Base-by-base conservation (phyloP, 2,888 invertebrate species). In the Leucania comma region DNA sequence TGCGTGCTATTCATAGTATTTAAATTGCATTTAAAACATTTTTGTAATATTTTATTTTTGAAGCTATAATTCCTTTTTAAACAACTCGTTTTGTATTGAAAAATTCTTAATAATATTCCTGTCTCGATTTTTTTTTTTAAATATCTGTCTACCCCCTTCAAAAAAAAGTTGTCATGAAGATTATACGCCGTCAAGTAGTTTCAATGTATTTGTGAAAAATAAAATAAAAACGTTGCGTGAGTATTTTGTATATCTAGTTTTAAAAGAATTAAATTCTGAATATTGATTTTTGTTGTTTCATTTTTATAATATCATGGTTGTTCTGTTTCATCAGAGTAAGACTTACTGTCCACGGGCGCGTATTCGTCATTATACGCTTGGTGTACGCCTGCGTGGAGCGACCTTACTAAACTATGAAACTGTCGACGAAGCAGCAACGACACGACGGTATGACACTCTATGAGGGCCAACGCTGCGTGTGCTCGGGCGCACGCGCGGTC, bases 261-360 rank as follows among this genome's bases (percentile, higher is more conserved):
- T 80, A 77, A 72, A 82, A 66, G 81, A 82, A 83, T 82, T 54
- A 80, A 74, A 82, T 80, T 80, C 81, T 80, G 66, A 81, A 77
- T 78, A 77, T 57, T 57, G 50, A 56, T 32, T 42, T 38, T 2
- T 0, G 50, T 59, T 32, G 60, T 57, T 74, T 75, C 53, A 69
- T 64, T 80, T 62, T 26, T n/a, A n/a, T n/a, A n/a, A 1, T 51
- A 6, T 4, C 17, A 12, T 8, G 9, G 51, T 26, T 38, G 12
- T 38, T 38, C 12, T 38, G 35, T 35, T n/a, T n/a, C n/a, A n/a
- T n/a, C n/a, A n/a, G n/a, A n/a, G n/a, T n/a, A n/a, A n/a, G n/a
- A n/a, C n/a, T n/a, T n/a, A n/a, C n/a, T n/a, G n/a, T n/a, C n/a
- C n/a, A n/a, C n/a, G n/a, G n/a, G n/a, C n/a, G n/a, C n/a, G n/a